These are phyloP conservation scores for zebrafish (Danio rerio) DNA, from an alignment of 2,113 vertebrate genomes.

Conservation along the genomic window DNA sequence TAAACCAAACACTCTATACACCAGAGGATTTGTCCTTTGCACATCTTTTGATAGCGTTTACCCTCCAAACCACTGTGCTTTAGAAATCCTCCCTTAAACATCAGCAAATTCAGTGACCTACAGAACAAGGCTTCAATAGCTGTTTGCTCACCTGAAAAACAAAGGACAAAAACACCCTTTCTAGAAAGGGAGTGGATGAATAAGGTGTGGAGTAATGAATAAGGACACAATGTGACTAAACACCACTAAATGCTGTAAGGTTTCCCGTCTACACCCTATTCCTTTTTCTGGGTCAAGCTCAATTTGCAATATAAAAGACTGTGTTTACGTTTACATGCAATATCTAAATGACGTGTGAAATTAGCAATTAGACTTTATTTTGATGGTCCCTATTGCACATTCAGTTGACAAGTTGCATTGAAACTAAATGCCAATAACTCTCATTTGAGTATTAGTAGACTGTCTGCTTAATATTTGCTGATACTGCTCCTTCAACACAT, in stretches of 20 bases:
- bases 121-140: conserved; percentile 24
- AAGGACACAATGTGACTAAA: neutral
- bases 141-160: conserved; percentile 8
- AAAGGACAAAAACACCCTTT: neutral
- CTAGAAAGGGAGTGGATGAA: conserved; percentile 15
- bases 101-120: conserved; percentile 4
- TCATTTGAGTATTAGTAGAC: too few relatives aligned
- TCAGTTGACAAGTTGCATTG: too few relatives aligned
- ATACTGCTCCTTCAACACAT: too few relatives aligned
- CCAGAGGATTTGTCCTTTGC: conserved; percentile 43
- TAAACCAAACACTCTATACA: conserved; percentile 40
- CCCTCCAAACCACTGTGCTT: conserved; percentile 6
- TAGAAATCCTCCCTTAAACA: neutral
- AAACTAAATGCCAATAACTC: too few relatives aligned
- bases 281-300: too few relatives aligned
- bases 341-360: too few relatives aligned
- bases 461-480: too few relatives aligned
- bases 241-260: neutral
- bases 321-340: too few relatives aligned
- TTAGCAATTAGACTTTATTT: too few relatives aligned
- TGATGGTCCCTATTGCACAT: too few relatives aligned
- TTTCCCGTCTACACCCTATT: too few relatives aligned
- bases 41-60: conserved; percentile 20
- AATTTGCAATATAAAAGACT: too few relatives aligned
- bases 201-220: neutral